These are phyloP conservation scores for Campaea margaritaria DNA, from an alignment of 2,888 invertebrate genomes.

Conservation along the genomic window DNA sequence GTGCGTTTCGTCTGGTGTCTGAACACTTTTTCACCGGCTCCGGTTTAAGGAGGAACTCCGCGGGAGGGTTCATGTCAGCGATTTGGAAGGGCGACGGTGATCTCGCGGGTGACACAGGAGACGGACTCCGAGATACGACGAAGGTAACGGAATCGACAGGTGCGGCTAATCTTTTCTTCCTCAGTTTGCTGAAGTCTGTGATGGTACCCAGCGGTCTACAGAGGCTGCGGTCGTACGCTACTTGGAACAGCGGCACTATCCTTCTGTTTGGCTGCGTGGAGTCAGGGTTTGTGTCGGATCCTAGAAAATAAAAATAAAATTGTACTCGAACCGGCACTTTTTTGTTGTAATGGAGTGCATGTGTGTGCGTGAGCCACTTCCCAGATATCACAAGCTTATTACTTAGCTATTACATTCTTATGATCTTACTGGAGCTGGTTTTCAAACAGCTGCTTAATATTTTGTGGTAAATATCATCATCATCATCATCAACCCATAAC, in stretches of 20 bases:
- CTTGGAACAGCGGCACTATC: slow-evolving; percentile 78
- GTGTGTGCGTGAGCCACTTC: slow-evolving; percentile 18
- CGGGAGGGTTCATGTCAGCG: slow-evolving; percentile 33
- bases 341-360: slow-evolving; percentile 10
- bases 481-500: too few relatives aligned
- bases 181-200: slow-evolving; percentile 67
- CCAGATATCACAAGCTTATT: background rate
- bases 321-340: slow-evolving; percentile 29
- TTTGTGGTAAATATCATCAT: too few relatives aligned
- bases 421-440: too few relatives aligned
- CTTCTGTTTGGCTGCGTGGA: slow-evolving; percentile 53
- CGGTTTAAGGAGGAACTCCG: slow-evolving; percentile 39
- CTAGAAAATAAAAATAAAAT: slow-evolving; percentile 76
- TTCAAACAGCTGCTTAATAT: too few relatives aligned
- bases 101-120: slow-evolving; percentile 53
- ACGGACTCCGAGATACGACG: slow-evolving; percentile 61
- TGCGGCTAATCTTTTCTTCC: slow-evolving; percentile 34
- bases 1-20: slow-evolving; percentile 70
- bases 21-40: slow-evolving; percentile 51
- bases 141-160: slow-evolving; percentile 14
- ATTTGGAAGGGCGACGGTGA: slow-evolving; percentile 38
- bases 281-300: slow-evolving; percentile 59
- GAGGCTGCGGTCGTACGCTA: slow-evolving; percentile 75
- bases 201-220: slow-evolving; percentile 78
- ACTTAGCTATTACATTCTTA: too few relatives aligned